phyloP scores from a whole-genome alignment of 2,797 vertebrate species.

The Sebastes melanostomus region DNA sequence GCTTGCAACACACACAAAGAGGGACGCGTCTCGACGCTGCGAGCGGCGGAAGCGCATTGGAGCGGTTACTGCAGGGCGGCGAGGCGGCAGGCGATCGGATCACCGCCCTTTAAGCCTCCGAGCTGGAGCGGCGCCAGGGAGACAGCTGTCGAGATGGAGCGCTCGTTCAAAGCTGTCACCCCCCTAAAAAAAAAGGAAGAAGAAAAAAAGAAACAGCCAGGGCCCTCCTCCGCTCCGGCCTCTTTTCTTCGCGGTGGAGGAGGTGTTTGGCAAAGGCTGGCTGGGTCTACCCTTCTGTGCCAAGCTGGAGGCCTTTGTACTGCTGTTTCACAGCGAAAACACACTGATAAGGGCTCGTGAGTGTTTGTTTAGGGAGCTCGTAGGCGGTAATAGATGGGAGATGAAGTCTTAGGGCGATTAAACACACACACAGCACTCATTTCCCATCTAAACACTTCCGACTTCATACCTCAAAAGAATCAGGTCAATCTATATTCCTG shows the following conservation, averaged over 20 bases:
- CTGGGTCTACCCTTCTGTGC: constrained; percentile 63
- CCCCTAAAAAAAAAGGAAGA: constrained; percentile 70
- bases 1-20: constrained; percentile 32
- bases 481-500: neutral
- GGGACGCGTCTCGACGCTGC: constrained; percentile 60
- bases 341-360: constrained; percentile 65
- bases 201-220: constrained; percentile 78
- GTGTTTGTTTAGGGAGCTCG: constrained; percentile 73
- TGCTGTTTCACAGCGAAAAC: constrained; percentile 68
- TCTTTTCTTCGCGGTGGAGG: constrained; percentile 67
- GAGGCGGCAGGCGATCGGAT: constrained; percentile 85
- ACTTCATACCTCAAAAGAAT: neutral
- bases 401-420: constrained; percentile 37
- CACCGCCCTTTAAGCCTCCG: constrained; percentile 87
- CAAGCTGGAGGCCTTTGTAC: constrained; percentile 75
- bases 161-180: constrained; percentile 93
- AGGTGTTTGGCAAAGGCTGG: constrained; percentile 75
- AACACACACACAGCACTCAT: constrained; percentile 11
- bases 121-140: constrained; percentile 93
- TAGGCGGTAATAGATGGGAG: constrained; percentile 38
- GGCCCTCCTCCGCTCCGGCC: constrained; percentile 64
- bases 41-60: constrained; percentile 79
- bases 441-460: constrained; percentile 25
- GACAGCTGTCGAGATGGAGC: constrained; percentile 97
- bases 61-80: constrained; percentile 81